Evolutionary conservation across 2,888 invertebrate species (phyloP).

Genomic region (Clivina fossor): DNA sequence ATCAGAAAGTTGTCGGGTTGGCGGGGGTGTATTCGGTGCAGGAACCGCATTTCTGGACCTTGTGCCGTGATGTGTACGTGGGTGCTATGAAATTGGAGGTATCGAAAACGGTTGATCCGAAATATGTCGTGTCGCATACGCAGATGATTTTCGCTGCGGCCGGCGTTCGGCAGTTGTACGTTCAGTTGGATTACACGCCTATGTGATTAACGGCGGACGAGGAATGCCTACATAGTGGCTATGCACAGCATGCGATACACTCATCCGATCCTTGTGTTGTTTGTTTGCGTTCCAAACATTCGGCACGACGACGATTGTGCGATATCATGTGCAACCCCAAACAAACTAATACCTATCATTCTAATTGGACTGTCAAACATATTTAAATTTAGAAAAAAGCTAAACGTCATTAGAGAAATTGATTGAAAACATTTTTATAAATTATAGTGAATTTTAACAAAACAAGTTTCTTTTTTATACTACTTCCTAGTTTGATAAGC

Average conservation of each 20-base stretch:
- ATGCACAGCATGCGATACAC: not conserved
- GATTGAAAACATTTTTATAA: conserved; percentile 4
- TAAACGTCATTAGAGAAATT: not conserved
- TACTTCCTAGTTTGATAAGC: too few species aligned
- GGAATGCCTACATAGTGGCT: conserved; percentile 1
- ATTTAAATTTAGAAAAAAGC: too few species aligned
- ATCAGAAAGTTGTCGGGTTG: conserved; percentile 83
- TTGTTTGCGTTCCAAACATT: conserved; percentile 40
- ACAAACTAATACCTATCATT: conserved; percentile 26
- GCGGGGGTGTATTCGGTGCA: conserved; percentile 95
- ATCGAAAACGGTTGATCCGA: conserved; percentile 87
- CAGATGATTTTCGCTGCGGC: conserved; percentile 92
- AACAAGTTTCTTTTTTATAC: too few species aligned
- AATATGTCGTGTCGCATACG: conserved; percentile 89
- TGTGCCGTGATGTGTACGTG: conserved; percentile 91
- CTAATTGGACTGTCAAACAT: conserved; percentile 30
- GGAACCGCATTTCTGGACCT: conserved; percentile 98
- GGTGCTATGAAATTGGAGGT: conserved; percentile 95
- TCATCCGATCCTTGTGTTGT: conserved; percentile 41
- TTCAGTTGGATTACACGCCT: conserved; percentile 90
- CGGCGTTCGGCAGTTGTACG: conserved; percentile 87
- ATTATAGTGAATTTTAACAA: conserved; percentile 10
- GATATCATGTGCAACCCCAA: conserved; percentile 31
- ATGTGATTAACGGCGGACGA: conserved; percentile 58
- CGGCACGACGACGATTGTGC: conserved; percentile 38